These are phyloP conservation scores for Drosophila acutilabella DNA, from an alignment of 2,888 invertebrate genomes.

Conservation along the genomic window DNA sequence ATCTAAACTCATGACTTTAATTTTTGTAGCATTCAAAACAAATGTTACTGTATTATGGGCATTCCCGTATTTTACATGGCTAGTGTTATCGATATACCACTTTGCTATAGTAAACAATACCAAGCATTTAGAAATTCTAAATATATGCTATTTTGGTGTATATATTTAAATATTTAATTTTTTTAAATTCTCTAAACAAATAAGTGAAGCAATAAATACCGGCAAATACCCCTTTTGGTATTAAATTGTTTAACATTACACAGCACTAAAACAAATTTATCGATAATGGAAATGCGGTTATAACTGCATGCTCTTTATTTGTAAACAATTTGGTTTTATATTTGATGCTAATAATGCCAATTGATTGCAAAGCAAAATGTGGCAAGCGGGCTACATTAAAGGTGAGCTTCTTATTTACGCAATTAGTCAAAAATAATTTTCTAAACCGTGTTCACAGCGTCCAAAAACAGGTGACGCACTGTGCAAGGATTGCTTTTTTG, in stretches of 20 bases:
- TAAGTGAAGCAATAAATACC: too few relatives aligned
- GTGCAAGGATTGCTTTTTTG: constrained; percentile 97
- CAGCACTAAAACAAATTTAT: constrained; percentile 35
- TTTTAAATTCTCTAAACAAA: too few relatives aligned
- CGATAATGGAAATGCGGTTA: constrained; percentile 22
- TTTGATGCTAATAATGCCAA: constrained; percentile 87
- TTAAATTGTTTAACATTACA: not conserved
- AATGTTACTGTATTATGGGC: constrained; percentile 2
- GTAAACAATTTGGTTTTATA: constrained; percentile 32
- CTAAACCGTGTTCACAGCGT: constrained; percentile 82
- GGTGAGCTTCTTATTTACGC: constrained; percentile 85
- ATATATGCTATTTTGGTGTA: too few relatives aligned
- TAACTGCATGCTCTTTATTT: constrained; percentile 42
- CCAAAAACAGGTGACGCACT: constrained; percentile 96
- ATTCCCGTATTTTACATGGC: not conserved
- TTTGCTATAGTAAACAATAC: not conserved
- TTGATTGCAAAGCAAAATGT: constrained; percentile 89
- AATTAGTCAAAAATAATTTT: not conserved
- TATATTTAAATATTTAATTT: too few relatives aligned
- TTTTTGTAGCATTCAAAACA: constrained; percentile 26
- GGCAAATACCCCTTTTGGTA: too few relatives aligned
- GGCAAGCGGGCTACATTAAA: constrained; percentile 91
- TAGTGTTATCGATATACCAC: not conserved
- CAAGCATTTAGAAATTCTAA: too few relatives aligned
- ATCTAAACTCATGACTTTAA: constrained; percentile 42